phyloP scores from a whole-genome alignment of 2,888 invertebrate species.

The Drosophila stalkeri region DNA sequence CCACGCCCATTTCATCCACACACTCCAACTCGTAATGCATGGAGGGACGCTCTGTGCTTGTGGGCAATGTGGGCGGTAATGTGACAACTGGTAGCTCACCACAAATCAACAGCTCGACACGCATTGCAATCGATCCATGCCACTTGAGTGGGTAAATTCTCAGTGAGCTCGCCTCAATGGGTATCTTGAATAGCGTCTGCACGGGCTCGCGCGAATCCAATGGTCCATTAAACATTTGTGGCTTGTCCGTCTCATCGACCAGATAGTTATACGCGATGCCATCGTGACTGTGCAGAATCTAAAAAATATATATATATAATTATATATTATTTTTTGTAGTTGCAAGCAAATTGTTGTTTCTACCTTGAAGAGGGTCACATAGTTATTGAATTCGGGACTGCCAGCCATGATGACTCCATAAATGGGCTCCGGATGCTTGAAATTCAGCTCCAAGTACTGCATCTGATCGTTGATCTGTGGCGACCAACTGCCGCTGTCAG shows the following conservation, averaged over 20 bases:
- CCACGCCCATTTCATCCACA: conserved; percentile 90
- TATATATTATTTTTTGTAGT: neutral
- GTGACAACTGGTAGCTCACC: conserved; percentile 44
- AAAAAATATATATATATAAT: neutral
- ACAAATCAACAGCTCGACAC: conserved; percentile 92
- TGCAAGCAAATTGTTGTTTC: neutral
- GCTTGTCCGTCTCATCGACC: conserved; percentile 86
- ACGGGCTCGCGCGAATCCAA: conserved; percentile 87
- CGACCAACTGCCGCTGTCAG: conserved; percentile 88
- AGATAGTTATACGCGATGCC: conserved; percentile 88
- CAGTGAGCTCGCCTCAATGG: conserved; percentile 91
- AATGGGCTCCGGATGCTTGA: conserved; percentile 88
- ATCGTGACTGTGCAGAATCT: conserved; percentile 89
- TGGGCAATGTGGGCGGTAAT: conserved; percentile 23
- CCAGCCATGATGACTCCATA: conserved; percentile 92
- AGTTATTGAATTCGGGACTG: conserved; percentile 89
- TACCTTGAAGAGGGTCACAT: conserved; percentile 91
- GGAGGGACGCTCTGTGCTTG: conserved; percentile 56
- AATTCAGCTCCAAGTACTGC: conserved; percentile 90
- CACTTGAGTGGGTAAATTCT: conserved; percentile 91
- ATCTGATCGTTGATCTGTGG: conserved; percentile 87
- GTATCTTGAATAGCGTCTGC: conserved; percentile 89
- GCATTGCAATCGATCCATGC: conserved; percentile 89
- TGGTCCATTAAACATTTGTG: conserved; percentile 91
- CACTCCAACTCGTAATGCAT: conserved; percentile 85